Evolutionary conservation across 2,888 invertebrate genomes (phyloP).

Genomic region (Machimus atricapillus): DNA sequence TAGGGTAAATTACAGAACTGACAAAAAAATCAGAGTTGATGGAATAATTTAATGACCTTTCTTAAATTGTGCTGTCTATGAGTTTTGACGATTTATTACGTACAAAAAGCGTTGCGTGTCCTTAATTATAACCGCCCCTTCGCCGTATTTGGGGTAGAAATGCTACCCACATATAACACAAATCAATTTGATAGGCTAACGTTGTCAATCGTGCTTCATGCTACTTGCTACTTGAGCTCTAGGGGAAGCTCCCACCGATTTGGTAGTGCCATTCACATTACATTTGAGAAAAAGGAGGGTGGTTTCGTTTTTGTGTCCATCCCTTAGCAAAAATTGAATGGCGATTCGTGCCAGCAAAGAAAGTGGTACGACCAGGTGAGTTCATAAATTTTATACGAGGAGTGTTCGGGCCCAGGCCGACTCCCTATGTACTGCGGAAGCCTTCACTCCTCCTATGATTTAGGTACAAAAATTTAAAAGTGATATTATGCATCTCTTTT

Average conservation of each 20-base stretch:
- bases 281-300: constrained; percentile 41
- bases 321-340: constrained; percentile 47
- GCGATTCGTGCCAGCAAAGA: constrained; percentile 47
- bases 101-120: constrained; percentile 44
- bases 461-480: constrained; percentile 24
- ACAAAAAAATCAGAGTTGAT: constrained; percentile 7
- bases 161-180: constrained; percentile 37
- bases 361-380: constrained; percentile 46
- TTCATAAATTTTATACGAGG: constrained; percentile 47
- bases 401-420: neutral
- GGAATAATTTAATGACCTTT: constrained; percentile 35
- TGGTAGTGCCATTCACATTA: constrained; percentile 31
- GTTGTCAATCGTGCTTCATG: constrained; percentile 45
- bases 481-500: neutral
- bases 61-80: constrained; percentile 33
- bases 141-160: constrained; percentile 7
- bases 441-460: constrained; percentile 25
- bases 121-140: constrained; percentile 43
- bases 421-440: neutral
- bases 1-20: constrained; percentile 1
- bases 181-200: constrained; percentile 45
- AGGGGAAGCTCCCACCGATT: constrained; percentile 27
- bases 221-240: constrained; percentile 35
- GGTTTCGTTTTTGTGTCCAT: constrained; percentile 48
- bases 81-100: constrained; percentile 28